phyloP scores from a whole-genome alignment of 1,140 invertebrate genomes.

The Andrena cerasifolii region DNA sequence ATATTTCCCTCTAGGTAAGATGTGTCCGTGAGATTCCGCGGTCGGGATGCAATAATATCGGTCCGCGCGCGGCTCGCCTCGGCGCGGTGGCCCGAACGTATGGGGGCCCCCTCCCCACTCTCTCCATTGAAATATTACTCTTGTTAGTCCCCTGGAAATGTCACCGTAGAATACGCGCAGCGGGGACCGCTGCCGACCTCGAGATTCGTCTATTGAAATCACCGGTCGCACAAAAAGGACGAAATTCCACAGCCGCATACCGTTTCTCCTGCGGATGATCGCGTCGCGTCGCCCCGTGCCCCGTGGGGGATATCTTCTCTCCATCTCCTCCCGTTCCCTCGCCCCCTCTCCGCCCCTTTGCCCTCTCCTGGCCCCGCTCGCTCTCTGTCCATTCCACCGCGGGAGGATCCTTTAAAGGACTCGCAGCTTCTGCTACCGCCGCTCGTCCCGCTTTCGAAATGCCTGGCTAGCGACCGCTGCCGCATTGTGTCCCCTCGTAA shows the following conservation, averaged over 20 bases:
- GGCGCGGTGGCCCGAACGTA: background rate
- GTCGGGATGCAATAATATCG: conserved; percentile 22
- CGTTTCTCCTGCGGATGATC: conserved; percentile 68
- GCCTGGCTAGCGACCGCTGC: conserved; percentile 44
- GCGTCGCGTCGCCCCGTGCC: conserved; percentile 33
- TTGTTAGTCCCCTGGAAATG: conserved; percentile 52
- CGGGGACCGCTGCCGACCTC: conserved; percentile 61
- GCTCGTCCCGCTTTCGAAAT: conserved; percentile 42
- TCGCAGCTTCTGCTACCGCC: conserved; percentile 24
- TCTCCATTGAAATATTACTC: conserved; percentile 64
- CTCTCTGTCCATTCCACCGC: conserved; percentile 6
- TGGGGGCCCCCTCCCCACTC: too few relatives aligned
- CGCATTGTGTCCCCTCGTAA: conserved; percentile 58
- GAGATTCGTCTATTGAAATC: conserved; percentile 69
- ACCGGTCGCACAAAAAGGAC: conserved; percentile 70
- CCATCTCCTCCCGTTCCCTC: conserved; percentile 35
- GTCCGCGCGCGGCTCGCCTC: background rate
- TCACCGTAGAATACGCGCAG: conserved; percentile 67
- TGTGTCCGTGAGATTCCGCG: conserved; percentile 34
- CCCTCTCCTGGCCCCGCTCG: background rate
- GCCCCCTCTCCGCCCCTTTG: background rate
- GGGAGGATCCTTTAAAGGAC: conserved; percentile 51
- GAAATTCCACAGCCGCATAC: conserved; percentile 76
- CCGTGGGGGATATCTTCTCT: conserved; percentile 62
- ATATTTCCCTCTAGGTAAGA: conserved; percentile 43